Evolutionary conservation across 1,140 invertebrate genomes (phyloP), one percentile per base, ranked within the genome.

Genomic region (Caenorhabditis latens): DNA sequence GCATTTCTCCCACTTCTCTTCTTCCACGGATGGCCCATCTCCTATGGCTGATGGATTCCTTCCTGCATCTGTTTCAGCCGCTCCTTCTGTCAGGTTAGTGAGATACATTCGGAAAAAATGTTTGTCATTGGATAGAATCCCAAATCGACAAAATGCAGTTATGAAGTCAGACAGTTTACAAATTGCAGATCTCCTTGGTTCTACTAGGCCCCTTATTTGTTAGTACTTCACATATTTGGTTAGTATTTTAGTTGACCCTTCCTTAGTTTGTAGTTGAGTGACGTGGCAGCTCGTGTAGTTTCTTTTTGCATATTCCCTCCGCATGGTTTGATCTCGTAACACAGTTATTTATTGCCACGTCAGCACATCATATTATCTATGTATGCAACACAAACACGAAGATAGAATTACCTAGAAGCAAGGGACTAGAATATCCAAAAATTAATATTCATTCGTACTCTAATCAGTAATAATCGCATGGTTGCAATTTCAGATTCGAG

Each of bases 61-160:
- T 79, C 71, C 71, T 13, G 71, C 71, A 5, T 79, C 71, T 2
- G 46, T 79, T 50, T 86, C 86, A n/a, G 57, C 86, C 46, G 86
- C 75, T 58, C 75, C 71, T 21, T 86, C 86, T 9, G 86, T 86
- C 24, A 71, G 75, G 50, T 86, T 61, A 14, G 71, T 79, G 46
- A 46, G 8, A n/a, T 13, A 79, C 19, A 53, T 42, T 79, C 9
- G 46, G 4, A 0, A 5, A 19, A 58, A 16, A 19, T 58, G 14
- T 19, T 19, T 58, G 32, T 32, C 32, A 32, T 32, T 32, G 32
- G 32, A 32, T 32, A 32, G 55, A 53, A 53, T 53, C 4, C 50
- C 16, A 53, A 13, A 13, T 16, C 16, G 50, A 13, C 16, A 53
- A 53, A 53, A 53, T 53, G 16, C 9, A 53, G 50, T 13, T 13